phyloP scores from a whole-genome alignment of 1,140 invertebrate genomes.

The Aplysia californica region DNA sequence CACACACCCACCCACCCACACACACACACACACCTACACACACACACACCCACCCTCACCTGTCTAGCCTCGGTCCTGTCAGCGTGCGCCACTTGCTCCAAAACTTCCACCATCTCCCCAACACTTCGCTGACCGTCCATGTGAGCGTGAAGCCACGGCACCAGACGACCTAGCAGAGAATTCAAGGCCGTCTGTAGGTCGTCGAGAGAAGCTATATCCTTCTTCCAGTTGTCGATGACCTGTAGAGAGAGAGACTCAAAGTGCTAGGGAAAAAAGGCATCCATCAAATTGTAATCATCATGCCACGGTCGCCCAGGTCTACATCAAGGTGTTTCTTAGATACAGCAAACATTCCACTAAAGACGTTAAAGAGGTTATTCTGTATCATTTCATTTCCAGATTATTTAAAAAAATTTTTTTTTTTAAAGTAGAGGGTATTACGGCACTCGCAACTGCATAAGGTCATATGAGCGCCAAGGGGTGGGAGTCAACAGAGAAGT shows the following conservation, averaged over 20 bases:
- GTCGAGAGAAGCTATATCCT: slow-evolving; percentile 14
- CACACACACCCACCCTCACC: no score
- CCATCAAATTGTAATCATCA: no score
- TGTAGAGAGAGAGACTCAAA: not conserved
- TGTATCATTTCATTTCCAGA: not conserved
- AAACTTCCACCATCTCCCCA: slow-evolving; percentile 12
- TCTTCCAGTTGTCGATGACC: slow-evolving; percentile 19
- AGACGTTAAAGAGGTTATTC: not conserved
- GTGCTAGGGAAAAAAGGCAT: no score
- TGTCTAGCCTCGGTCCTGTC: slow-evolving; percentile 12
- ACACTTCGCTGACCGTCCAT: slow-evolving; percentile 25
- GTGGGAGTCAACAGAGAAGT: no score
- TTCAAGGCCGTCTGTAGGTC: slow-evolving; percentile 19
- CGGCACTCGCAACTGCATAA: no score
- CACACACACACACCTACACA: no score
- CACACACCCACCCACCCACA: no score
- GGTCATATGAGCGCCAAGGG: no score
- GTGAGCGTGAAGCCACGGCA: slow-evolving; percentile 20
- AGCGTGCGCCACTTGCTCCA: slow-evolving; percentile 16
- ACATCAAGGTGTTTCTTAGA: not conserved
- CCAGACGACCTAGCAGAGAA: slow-evolving; percentile 3
- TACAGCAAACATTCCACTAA: not conserved
- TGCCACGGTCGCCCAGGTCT: no score
- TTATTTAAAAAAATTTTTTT: not conserved
- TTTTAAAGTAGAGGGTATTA: no score